Percentiles rank a stretch among this genome's conserved stretches.
Evolutionary conservation across 2,888 invertebrate species (phyloP).

Genomic region (Drosophila stalkeri): DNA sequence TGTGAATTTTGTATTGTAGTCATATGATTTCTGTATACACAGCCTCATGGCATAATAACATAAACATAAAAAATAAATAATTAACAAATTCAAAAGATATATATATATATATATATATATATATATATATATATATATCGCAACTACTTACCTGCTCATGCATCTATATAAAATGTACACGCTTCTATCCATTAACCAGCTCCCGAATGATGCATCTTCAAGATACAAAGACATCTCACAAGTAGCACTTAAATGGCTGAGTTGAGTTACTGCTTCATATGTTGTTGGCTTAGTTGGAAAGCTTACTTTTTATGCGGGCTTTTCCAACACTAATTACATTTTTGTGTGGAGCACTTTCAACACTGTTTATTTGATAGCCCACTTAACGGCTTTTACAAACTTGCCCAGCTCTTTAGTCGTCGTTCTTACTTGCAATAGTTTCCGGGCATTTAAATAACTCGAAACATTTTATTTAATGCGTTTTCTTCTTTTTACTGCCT

Average conservation of each 20-base stretch:
- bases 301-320: conserved; percentile 25
- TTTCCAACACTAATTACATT: conserved; percentile 63
- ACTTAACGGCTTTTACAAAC: conserved; percentile 66
- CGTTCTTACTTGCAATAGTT: conserved; percentile 45
- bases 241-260: conserved; percentile 20
- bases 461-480: conserved; percentile 60
- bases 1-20: too few species aligned
- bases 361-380: conserved; percentile 67
- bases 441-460: conserved; percentile 67
- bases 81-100: too few species aligned
- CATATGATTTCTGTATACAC: too few species aligned
- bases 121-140: background rate
- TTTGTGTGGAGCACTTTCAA: conserved; percentile 34
- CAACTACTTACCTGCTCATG: background rate
- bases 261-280: conserved; percentile 8
- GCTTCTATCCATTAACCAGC: conserved; percentile 2
- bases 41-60: too few species aligned
- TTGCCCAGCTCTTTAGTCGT: conserved; percentile 37
- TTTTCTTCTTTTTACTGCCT: conserved; percentile 27
- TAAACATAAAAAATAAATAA: too few species aligned
- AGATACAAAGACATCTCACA: conserved; percentile 2
- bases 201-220: conserved; percentile 7
- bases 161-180: background rate
- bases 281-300: conserved; percentile 12
- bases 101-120: background rate